These are phyloP conservation scores for Pogoniulus pusillus DNA, from an alignment of 2,797 vertebrate species.

Conservation along the genomic window DNA sequence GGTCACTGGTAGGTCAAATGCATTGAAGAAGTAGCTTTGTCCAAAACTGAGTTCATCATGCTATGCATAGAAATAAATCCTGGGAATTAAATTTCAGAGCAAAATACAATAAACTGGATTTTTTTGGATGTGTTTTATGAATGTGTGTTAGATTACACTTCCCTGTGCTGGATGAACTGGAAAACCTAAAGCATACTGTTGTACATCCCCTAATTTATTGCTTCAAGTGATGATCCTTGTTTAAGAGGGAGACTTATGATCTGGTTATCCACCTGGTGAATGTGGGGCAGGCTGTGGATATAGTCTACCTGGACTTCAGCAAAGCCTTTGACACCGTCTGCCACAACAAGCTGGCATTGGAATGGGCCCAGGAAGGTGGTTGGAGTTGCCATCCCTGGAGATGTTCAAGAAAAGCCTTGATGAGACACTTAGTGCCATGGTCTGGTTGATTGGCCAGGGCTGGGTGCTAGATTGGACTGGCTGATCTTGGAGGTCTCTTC, in stretches of 20 bases:
- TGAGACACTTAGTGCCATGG: no score
- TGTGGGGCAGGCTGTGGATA: no score
- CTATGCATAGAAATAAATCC: background rate
- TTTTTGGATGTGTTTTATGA: background rate
- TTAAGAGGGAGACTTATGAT: background rate
- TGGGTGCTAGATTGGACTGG: no score
- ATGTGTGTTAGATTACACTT: background rate
- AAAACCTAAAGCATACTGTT: background rate
- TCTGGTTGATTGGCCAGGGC: no score
- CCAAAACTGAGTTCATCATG: background rate
- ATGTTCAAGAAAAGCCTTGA: no score
- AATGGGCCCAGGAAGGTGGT: no score
- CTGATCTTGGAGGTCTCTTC: no score
- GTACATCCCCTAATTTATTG: background rate
- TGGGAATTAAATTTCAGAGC: background rate
- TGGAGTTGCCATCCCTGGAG: no score
- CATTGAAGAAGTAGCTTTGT: background rate
- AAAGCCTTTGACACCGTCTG: no score
- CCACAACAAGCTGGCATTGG: no score
- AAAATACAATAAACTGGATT: background rate
- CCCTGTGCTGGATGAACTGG: background rate
- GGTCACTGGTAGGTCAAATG: background rate
- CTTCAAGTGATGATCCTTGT: background rate
- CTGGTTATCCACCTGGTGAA: no score
- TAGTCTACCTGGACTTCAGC: no score